A percentile compares a stretch with the other conserved stretches of the same genome.
These are phyloP conservation scores for Caenorhabditis virilis DNA, from an alignment of 2,888 invertebrate species.

Conservation along the genomic window DNA sequence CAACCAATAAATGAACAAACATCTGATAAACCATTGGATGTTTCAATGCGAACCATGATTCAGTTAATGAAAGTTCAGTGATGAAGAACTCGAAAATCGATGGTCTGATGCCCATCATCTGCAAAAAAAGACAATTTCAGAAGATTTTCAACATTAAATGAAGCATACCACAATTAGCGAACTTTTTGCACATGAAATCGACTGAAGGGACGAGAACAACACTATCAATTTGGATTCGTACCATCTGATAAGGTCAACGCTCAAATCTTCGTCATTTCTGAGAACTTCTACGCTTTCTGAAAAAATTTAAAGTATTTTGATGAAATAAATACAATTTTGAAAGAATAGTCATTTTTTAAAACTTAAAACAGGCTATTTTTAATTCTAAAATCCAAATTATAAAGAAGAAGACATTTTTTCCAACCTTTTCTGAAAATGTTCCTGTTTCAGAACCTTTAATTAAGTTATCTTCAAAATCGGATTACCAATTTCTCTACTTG, in stretches of 20 bases:
- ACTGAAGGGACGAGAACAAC: conserved; percentile 18
- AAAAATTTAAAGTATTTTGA: too few species aligned
- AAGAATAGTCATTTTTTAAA: background rate
- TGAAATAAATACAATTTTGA: too few species aligned
- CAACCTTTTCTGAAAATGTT: too few species aligned
- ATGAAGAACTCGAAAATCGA: conserved; percentile 52
- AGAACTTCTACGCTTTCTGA: conserved; percentile 14
- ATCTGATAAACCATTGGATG: conserved; percentile 33
- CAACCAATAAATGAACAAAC: conserved; percentile 23
- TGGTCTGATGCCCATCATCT: conserved; percentile 58
- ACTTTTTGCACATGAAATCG: conserved; percentile 24
- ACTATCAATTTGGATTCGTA: conserved; percentile 20
- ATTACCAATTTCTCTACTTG: too few species aligned
- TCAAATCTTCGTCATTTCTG: conserved; percentile 2
- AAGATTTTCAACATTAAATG: conserved; percentile 1
- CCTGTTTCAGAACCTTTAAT: too few species aligned
- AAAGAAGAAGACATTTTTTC: too few species aligned
- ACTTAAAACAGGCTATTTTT: background rate
- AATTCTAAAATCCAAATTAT: too few species aligned
- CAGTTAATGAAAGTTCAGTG: conserved; percentile 25
- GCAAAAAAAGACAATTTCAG: conserved; percentile 6
- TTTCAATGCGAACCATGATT: conserved; percentile 18
- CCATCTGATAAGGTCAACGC: conserved; percentile 13
- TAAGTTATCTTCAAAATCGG: too few species aligned
- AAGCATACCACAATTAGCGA: conserved; percentile 29